phyloP scores from a whole-genome alignment of 2,113 vertebrate genomes.

The Mesitornis unicolor region DNA sequence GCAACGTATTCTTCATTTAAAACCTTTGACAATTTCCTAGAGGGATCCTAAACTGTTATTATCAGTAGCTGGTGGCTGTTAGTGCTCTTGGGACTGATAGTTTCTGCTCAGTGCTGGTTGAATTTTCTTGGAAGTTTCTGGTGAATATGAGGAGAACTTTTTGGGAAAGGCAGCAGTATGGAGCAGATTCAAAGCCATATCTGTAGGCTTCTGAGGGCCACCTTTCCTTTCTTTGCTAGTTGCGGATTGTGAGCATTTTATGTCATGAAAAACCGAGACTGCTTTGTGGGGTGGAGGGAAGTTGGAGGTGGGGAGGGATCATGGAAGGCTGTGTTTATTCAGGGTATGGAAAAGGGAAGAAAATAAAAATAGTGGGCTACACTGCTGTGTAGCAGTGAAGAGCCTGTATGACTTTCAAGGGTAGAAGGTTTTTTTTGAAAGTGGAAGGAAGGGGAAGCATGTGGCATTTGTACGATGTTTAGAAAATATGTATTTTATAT shows the following conservation, averaged over 20 bases:
- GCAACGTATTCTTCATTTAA: not conserved
- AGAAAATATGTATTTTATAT: not conserved
- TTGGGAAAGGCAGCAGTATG: not conserved
- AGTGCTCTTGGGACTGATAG: not conserved
- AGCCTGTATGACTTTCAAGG: not conserved
- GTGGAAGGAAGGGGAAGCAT: rapidly evolving
- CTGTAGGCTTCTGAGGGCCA: not conserved
- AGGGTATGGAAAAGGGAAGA: not conserved
- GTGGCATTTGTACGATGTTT: not conserved
- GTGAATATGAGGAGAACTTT: not conserved
- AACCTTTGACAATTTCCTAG: not conserved
- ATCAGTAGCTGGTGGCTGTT: not conserved
- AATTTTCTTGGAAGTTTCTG: not conserved
- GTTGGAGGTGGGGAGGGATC: no score
- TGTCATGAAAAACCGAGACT: not conserved
- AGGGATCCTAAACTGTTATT: not conserved
- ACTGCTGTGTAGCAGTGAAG: not conserved
- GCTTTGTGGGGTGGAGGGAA: not conserved
- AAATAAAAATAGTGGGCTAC: not conserved
- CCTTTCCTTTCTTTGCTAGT: not conserved
- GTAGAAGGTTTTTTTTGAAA: not conserved
- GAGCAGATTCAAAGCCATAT: not conserved
- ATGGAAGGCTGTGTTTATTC: not conserved
- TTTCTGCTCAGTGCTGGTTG: not conserved
- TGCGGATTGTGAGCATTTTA: not conserved